A percentile compares a stretch with the other conserved stretches of the same genome.
Evolutionary conservation across 2,888 invertebrate genomes (phyloP).

Genomic region (Phaedon cochleariae): DNA sequence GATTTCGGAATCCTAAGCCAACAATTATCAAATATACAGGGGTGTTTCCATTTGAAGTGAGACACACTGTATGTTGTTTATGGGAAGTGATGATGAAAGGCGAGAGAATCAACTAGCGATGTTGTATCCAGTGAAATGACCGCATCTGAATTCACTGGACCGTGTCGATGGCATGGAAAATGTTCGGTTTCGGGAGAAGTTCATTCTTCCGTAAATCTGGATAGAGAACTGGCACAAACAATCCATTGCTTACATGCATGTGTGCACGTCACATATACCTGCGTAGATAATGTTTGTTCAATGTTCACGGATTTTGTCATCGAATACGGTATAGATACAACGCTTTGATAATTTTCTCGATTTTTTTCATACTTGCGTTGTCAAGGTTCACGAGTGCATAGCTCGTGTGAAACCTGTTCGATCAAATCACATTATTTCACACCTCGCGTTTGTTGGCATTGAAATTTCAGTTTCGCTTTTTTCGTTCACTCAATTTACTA

Average conservation of each 20-base stretch:
- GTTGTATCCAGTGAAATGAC: neutral
- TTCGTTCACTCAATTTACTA: neutral
- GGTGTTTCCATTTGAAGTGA: no score
- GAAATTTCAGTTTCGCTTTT: neutral
- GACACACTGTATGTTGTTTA: no score
- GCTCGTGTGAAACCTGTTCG: neutral
- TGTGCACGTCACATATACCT: slow-evolving; percentile 21
- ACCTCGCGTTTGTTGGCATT: neutral
- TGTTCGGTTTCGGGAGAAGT: neutral
- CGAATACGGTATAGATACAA: slow-evolving; percentile 12
- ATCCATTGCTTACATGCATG: slow-evolving; percentile 35
- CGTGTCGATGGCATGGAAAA: neutral
- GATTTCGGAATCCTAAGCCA: no score
- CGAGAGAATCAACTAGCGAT: no score
- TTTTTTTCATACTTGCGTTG: slow-evolving; percentile 44
- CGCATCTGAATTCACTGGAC: neutral
- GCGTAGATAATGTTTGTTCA: slow-evolving; percentile 7
- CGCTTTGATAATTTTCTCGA: slow-evolving; percentile 31
- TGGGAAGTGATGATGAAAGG: no score
- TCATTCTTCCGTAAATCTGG: slow-evolving; percentile 25
- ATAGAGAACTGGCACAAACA: slow-evolving; percentile 27
- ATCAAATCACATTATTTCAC: neutral
- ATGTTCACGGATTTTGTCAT: neutral
- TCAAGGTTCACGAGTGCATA: slow-evolving; percentile 33
- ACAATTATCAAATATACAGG: no score